Evolutionary conservation across 2,113 vertebrate species (phyloP).

Genomic region (Prunella fulvescens): DNA sequence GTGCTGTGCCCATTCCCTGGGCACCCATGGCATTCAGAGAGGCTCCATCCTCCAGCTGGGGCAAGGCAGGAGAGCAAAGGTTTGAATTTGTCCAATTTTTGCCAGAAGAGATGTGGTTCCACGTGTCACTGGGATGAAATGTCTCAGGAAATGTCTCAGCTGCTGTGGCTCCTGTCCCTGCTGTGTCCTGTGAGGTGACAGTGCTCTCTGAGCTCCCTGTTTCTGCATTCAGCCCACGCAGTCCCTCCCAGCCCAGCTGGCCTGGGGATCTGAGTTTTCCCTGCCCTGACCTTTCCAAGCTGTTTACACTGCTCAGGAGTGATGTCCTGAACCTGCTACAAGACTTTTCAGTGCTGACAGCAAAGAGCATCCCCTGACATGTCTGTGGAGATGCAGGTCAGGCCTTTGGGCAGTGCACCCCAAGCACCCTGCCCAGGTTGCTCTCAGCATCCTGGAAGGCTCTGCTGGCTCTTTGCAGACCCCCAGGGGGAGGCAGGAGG

Average conservation of each 20-base stretch:
- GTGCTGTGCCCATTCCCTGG: background rate
- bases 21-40: background rate
- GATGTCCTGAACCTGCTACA: background rate
- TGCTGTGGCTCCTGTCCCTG: background rate
- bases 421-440: background rate
- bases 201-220: fast-evolving
- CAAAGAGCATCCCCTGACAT: background rate
- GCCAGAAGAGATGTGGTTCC: fast-evolving
- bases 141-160: too few species aligned
- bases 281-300: constrained; percentile 19
- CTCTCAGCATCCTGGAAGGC: background rate
- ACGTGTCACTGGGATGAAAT: fast-evolving
- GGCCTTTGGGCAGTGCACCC: background rate
- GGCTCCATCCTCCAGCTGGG: background rate
- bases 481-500: background rate
- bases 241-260: background rate
- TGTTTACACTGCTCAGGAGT: background rate
- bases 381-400: background rate
- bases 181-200: background rate
- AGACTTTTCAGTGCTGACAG: background rate
- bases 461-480: background rate
- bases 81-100: background rate
- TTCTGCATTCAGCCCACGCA: background rate
- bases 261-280: background rate
- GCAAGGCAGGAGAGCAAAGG: background rate